Base-by-base conservation (phyloP, 2,888 invertebrate genomes). In the Antheraea assamensis region DNA sequence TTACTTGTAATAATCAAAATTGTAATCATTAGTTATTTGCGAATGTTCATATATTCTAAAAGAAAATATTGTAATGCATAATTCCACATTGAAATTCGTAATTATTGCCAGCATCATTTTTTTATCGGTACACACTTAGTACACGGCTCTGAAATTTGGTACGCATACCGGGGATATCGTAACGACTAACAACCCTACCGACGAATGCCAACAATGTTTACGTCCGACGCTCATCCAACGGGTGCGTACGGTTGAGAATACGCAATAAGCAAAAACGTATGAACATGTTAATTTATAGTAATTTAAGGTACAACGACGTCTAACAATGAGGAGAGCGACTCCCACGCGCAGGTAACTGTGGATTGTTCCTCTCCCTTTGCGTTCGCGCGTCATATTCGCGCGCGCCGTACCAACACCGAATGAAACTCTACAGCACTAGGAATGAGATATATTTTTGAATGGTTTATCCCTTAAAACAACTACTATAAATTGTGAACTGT, bases 251-350 rank as follows among this genome's bases (percentile, higher is more conserved):
- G 78, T 68, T 75, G 78, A 79, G 82, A 82, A 83, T 84, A 82
- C 79, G 83, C 81, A 84, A 81, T 79, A 81, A 82, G 83, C 80
- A 85, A 84, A 87, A 85, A 85, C 82, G 73, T 79, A 82, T 78
- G 79, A 80, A 79, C 80, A 83, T 82, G 83, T 81, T 85, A 85
- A 86, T 88, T 85, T 83, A 83, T 81, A 77, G 82, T 87, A 84
- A 86, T 86, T 83, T 82, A 79, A 83, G 77, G 79, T 79, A 80
- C 77, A 75, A 74, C 19, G 21, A 35, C 82, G 81, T 80, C 79
- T 83, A 79, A 84, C 76, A 73, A 42, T 70, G 79, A 86, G 86
- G 83, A 86, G 86, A 87, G 85, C 79, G 81, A 82, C 84, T 87
- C 85, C 85, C 86, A 87, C 86, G 87, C 83, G 81, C 85, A 85